Percentiles rank a stretch among this genome's conserved stretches.
Evolutionary conservation across 2,888 invertebrate genomes (phyloP).

Genomic region (Yponomeuta sedellus): DNA sequence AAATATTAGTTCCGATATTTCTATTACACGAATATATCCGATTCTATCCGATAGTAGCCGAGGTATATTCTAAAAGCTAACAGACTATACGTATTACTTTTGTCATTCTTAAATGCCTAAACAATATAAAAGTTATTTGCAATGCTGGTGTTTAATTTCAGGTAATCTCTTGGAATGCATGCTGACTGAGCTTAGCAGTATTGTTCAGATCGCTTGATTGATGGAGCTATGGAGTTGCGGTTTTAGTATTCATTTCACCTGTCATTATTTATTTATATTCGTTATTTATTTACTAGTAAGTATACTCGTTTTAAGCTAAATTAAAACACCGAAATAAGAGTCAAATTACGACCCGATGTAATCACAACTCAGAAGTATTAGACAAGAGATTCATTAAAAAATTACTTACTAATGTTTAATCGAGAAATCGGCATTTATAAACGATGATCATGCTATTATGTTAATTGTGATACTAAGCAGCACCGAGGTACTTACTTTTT

Average conservation of each 20-base stretch:
- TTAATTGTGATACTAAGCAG: constrained; percentile 34
- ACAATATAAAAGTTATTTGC: background rate
- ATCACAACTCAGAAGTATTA: background rate
- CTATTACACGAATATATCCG: too few relatives aligned
- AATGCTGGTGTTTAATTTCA: constrained; percentile 27
- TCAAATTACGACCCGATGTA: background rate
- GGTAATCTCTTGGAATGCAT: constrained; percentile 43
- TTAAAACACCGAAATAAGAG: constrained; percentile 30
- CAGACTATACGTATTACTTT: background rate
- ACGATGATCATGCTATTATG: constrained; percentile 25
- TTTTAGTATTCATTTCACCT: constrained; percentile 34
- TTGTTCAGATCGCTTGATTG: constrained; percentile 29
- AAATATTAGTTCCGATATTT: too few relatives aligned
- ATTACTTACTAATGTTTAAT: background rate
- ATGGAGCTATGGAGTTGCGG: constrained; percentile 23
- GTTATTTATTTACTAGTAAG: constrained; percentile 48
- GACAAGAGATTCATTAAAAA: background rate
- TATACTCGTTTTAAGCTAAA: constrained; percentile 41
- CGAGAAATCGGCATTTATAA: constrained; percentile 53
- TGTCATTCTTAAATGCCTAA: background rate
- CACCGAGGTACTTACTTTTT: constrained; percentile 50
- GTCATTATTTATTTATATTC: constrained; percentile 47
- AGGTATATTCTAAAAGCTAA: too few relatives aligned
- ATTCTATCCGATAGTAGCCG: too few relatives aligned
- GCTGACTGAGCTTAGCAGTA: constrained; percentile 50